These are phyloP conservation scores for Galemys pyrenaicus DNA, from an alignment of 2,113 vertebrate genomes.

Conservation along the genomic window DNA sequence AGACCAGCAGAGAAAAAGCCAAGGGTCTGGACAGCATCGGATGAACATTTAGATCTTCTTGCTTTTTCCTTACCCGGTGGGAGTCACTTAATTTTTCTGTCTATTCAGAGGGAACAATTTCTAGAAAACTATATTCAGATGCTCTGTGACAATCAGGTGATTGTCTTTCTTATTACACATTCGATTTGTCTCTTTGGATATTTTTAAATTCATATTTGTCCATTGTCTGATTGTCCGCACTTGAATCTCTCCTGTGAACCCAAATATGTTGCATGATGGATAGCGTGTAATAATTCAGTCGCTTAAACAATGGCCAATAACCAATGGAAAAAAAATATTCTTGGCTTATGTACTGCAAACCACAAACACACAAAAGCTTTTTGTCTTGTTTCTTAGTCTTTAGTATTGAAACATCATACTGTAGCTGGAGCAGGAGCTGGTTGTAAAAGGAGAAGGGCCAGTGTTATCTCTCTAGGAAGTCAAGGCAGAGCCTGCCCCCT, in stretches of 20 bases:
- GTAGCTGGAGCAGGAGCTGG: not conserved
- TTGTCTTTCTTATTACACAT: constrained; percentile 21
- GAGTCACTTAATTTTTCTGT: constrained; percentile 29
- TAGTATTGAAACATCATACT: constrained; percentile 54
- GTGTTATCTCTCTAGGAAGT: no score
- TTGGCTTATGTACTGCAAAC: constrained; percentile 43
- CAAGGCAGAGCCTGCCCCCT: not conserved
- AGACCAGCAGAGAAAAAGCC: not conserved
- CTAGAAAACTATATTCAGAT: constrained; percentile 66
- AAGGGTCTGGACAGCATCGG: constrained; percentile 33
- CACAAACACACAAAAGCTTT: constrained; percentile 53
- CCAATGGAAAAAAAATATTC: constrained; percentile 53
- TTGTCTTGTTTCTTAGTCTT: constrained; percentile 32
- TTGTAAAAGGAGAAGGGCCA: not conserved
- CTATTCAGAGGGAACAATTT: constrained; percentile 33
- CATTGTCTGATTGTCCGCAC: constrained; percentile 17
- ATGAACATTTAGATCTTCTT: constrained; percentile 53
- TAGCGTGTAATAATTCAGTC: constrained; percentile 51
- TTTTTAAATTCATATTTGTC: constrained; percentile 41
- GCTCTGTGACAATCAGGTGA: constrained; percentile 50
- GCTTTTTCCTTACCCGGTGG: constrained; percentile 28
- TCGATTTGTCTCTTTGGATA: constrained; percentile 17
- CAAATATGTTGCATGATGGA: constrained; percentile 24
- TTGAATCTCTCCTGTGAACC: constrained; percentile 39
- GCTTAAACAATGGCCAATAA: constrained; percentile 56